Conservation (phyloP, 1,140 invertebrate species). For the Lepidurus apus region DNA sequence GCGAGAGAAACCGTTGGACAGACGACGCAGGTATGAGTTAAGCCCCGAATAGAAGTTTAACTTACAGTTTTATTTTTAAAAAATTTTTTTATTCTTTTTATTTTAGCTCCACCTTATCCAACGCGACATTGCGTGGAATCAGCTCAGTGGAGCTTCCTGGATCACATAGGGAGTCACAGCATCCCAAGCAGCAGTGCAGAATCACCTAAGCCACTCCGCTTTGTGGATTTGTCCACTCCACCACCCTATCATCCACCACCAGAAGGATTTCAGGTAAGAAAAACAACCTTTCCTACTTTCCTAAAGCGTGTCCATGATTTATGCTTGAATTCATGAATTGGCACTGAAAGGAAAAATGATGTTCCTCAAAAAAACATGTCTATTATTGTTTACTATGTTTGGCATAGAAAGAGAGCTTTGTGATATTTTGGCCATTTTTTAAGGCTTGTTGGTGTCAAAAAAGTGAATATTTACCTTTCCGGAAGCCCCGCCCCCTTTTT, state of each 20-base stretch:
- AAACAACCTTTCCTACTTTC: neutral
- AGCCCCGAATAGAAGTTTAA: neutral
- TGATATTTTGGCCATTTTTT: no score
- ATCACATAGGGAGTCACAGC: slow-evolving; percentile 33
- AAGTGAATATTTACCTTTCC: no score
- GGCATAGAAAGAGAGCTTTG: no score
- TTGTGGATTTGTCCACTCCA: slow-evolving; percentile 49
- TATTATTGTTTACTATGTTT: no score
- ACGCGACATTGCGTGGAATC: slow-evolving; percentile 70
- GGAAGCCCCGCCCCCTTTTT: no score
- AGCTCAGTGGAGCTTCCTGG: slow-evolving; percentile 68
- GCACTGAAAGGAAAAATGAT: no score
- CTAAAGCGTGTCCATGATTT: neutral
- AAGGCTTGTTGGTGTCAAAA: no score
- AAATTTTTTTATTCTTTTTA: slow-evolving; percentile 26
- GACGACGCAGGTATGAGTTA: slow-evolving; percentile 55
- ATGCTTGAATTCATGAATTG: neutral
- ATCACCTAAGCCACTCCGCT: slow-evolving; percentile 41
- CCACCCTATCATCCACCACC: slow-evolving; percentile 49
- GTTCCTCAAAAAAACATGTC: no score
- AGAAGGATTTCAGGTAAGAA: slow-evolving; percentile 39
- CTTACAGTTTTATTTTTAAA: slow-evolving; percentile 34
- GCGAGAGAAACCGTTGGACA: slow-evolving; percentile 55
- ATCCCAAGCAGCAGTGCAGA: slow-evolving; percentile 43
- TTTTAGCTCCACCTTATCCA: slow-evolving; percentile 70